Percentiles rank a stretch among this genome's conserved stretches.
Evolutionary conservation across 2,113 vertebrate species (phyloP).

Genomic region (Chinchilla lanigera): DNA sequence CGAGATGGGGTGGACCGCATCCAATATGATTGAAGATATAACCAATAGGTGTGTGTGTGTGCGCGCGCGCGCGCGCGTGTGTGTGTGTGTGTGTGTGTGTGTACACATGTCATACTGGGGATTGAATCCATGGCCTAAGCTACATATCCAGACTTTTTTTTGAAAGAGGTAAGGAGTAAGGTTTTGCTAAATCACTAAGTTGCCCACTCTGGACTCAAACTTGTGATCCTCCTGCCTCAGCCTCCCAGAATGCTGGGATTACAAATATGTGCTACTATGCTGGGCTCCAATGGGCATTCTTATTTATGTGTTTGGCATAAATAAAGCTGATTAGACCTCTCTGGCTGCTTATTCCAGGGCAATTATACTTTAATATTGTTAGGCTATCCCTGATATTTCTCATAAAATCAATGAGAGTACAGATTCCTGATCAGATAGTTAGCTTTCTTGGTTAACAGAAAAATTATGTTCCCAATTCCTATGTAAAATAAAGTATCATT

Average conservation of each 20-base stretch:
- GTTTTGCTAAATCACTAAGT: background rate
- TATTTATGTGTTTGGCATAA: background rate
- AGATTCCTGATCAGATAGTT: background rate
- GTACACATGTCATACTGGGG: too few species aligned
- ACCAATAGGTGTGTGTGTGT: background rate
- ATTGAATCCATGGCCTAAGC: background rate
- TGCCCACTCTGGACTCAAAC: background rate
- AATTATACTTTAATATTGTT: background rate
- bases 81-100: background rate
- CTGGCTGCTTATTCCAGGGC: background rate
- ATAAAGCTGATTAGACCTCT: background rate
- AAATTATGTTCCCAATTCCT: background rate
- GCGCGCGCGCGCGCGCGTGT: too few species aligned
- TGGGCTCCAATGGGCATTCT: background rate
- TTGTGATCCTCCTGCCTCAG: background rate
- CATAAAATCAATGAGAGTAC: background rate
- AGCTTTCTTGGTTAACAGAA: constrained; percentile 16
- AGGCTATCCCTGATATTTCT: background rate
- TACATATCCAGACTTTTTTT: background rate
- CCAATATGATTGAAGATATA: background rate
- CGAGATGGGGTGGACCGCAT: background rate
- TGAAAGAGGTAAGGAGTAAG: background rate
- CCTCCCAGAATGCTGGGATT: background rate
- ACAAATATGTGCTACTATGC: background rate
- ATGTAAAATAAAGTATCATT: background rate